A percentile compares a stretch with the other conserved stretches of the same genome.
These are phyloP conservation scores for Alaudala cheleensis DNA, from an alignment of 2,113 vertebrate genomes.

Conservation along the genomic window DNA sequence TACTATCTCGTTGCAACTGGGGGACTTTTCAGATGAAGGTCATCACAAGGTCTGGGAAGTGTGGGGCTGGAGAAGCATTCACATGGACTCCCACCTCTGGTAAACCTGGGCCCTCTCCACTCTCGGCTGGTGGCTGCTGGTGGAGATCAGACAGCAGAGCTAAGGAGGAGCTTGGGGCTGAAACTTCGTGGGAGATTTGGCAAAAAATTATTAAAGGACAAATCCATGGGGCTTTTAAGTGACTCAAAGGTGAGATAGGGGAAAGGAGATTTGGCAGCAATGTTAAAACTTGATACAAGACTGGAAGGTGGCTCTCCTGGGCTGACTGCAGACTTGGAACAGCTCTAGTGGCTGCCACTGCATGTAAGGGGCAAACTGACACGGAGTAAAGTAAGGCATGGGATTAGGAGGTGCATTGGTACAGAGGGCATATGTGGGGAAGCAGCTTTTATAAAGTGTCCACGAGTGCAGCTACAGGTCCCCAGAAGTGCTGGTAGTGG, in stretches of 20 bases:
- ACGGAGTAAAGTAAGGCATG: background rate
- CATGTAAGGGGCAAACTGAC: background rate
- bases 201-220: background rate
- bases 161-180: background rate
- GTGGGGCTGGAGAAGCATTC: background rate
- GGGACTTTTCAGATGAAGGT: background rate
- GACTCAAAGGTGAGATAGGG: background rate
- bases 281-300: background rate
- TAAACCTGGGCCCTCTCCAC: too few species aligned
- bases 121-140: background rate
- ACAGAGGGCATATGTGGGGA: background rate
- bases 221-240: background rate
- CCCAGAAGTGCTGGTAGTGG: fast-evolving
- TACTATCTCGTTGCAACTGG: background rate
- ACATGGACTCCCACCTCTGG: background rate
- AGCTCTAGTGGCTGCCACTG: background rate
- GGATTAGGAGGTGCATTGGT: background rate
- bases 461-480: background rate
- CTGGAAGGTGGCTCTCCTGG: background rate
- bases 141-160: background rate
- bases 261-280: background rate
- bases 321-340: background rate
- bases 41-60: background rate
- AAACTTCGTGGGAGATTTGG: background rate
- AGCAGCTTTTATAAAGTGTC: background rate